Percentiles rank a stretch among this genome's conserved stretches.
Evolutionary conservation across 2,888 invertebrate genomes (phyloP).

Genomic region (Callyntrura sp.): DNA sequence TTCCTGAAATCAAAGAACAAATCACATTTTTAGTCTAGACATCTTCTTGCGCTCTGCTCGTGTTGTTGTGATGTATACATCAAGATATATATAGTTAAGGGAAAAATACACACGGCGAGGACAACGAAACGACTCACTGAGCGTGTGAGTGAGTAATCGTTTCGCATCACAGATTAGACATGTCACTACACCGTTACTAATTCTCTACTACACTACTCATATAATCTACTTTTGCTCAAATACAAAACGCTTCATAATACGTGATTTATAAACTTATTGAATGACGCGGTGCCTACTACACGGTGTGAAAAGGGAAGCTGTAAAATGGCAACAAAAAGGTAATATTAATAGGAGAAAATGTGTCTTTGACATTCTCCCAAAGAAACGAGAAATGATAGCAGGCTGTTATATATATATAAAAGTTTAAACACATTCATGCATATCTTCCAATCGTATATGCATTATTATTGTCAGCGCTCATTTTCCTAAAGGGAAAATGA

Average conservation of each 20-base stretch:
- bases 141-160: slow-evolving; percentile 71
- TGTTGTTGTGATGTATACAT: slow-evolving; percentile 15
- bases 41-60: neutral
- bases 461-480: neutral
- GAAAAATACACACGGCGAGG: slow-evolving; percentile 23
- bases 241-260: neutral
- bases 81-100: neutral
- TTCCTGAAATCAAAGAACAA: slow-evolving; percentile 88
- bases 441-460: neutral
- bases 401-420: neutral
- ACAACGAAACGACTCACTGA: slow-evolving; percentile 57
- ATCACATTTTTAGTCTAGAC: slow-evolving; percentile 72
- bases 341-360: too few relatives aligned
- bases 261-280: neutral
- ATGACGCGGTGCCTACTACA: too few relatives aligned
- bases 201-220: slow-evolving; percentile 28
- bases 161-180: slow-evolving; percentile 71
- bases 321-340: too few relatives aligned
- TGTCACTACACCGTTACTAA: slow-evolving; percentile 45
- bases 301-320: too few relatives aligned
- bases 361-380: too few relatives aligned
- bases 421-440: slow-evolving; percentile 1
- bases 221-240: neutral
- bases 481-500: slow-evolving; percentile 9
- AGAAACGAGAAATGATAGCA: too few relatives aligned